phyloP scores from a whole-genome alignment of 1,140 invertebrate genomes.

The Carposina sasakii region DNA sequence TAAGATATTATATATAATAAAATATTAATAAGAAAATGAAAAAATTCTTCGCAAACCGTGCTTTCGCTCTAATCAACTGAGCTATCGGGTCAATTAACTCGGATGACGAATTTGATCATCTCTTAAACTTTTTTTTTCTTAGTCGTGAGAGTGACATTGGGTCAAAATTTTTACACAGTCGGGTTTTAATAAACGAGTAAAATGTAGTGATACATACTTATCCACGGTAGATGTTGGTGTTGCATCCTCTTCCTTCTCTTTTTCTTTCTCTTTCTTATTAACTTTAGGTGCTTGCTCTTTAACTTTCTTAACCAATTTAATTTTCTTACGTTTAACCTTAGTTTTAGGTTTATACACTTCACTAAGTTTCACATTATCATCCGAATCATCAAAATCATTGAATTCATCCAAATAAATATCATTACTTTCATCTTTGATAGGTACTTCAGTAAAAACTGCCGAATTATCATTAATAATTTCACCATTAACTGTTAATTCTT shows the following conservation, averaged over 20 bases:
- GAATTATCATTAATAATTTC: neutral
- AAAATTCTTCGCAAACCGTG: no score
- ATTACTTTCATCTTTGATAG: slow-evolving; percentile 44
- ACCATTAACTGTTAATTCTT: neutral
- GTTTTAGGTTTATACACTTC: slow-evolving; percentile 24
- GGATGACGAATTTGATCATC: no score
- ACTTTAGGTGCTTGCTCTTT: no score
- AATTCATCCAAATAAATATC: slow-evolving; percentile 48
- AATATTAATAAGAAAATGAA: no score
- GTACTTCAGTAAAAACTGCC: slow-evolving; percentile 10
- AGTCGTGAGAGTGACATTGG: no score
- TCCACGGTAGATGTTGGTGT: slow-evolving; percentile 39
- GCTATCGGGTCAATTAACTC: no score
- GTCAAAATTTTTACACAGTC: no score
- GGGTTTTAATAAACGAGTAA: no score
- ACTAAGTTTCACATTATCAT: slow-evolving; percentile 48
- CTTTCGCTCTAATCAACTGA: no score
- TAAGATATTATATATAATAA: no score
- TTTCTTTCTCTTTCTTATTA: slow-evolving; percentile 15
- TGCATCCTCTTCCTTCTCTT: slow-evolving; percentile 31
- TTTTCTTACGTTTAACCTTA: slow-evolving; percentile 26
- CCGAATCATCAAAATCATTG: slow-evolving; percentile 36
- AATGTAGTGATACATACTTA: slow-evolving; percentile 33
- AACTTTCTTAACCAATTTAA: slow-evolving; percentile 12
- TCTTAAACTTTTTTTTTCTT: no score